Evolutionary conservation across 2,113 vertebrate genomes (phyloP).

Genomic region (Propithecus coquereli): DNA sequence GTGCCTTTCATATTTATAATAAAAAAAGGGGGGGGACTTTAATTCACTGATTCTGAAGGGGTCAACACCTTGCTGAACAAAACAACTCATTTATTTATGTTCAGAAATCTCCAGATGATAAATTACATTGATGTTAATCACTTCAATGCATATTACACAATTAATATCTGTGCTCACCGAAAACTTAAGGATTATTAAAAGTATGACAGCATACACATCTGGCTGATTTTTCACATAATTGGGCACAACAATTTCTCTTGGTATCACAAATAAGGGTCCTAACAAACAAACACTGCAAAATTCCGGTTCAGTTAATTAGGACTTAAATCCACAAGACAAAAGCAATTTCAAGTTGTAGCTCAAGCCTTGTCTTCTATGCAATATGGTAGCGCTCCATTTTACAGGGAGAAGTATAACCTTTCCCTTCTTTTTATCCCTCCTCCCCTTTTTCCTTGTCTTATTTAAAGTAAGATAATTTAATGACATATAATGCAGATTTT

Average conservation of each 20-base stretch:
- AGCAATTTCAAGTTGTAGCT: not conserved
- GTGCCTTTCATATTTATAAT: constrained; percentile 80
- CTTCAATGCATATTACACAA: constrained; percentile 79
- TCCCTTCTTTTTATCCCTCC: not conserved
- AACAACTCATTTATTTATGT: constrained; percentile 85
- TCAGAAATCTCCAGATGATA: constrained; percentile 84
- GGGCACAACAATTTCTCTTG: constrained; percentile 69
- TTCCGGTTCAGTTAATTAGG: constrained; percentile 66
- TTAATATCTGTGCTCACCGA: constrained; percentile 76
- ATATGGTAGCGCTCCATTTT: not conserved
- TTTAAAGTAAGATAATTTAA: constrained; percentile 59
- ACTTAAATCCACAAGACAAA: constrained; percentile 65
- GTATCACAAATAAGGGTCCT: constrained; percentile 62
- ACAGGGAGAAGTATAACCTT: not conserved
- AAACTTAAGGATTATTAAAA: constrained; percentile 73
- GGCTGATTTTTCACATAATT: constrained; percentile 69
- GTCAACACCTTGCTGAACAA: constrained; percentile 85
- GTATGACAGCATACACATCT: constrained; percentile 42
- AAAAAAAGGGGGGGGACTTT: constrained; percentile 54
- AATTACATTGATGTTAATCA: constrained; percentile 85
- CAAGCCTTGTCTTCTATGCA: not conserved
- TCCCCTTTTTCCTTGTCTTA: not conserved
- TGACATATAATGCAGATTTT: constrained; percentile 57
- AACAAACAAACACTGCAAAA: constrained; percentile 53
- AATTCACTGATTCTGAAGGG: constrained; percentile 83